Percentiles rank a stretch among this genome's conserved stretches.
These are phyloP conservation scores for Tyto alba DNA, from an alignment of 2,113 vertebrate species.

Conservation along the genomic window DNA sequence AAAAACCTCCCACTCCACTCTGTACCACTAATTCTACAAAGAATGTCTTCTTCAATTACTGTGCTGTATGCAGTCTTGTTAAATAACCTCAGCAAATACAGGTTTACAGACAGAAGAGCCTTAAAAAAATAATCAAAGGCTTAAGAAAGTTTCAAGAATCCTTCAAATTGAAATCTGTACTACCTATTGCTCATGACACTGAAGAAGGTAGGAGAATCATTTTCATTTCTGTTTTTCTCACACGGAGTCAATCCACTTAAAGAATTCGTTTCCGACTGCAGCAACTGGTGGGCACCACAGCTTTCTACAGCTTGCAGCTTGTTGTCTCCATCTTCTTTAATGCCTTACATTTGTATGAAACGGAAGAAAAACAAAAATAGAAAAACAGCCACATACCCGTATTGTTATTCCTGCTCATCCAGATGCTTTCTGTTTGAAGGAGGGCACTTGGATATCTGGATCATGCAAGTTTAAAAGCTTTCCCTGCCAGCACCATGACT, in stretches of 20 bases:
- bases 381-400: background rate
- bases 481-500: background rate
- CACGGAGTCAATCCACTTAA: background rate
- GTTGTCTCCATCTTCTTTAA: conserved; percentile 18
- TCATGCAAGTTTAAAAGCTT: background rate
- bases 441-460: background rate
- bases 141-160: background rate
- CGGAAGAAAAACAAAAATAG: background rate
- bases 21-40: background rate
- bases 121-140: background rate
- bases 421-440: background rate
- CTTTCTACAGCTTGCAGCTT: conserved; percentile 24
- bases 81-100: background rate
- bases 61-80: background rate
- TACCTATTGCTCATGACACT: conserved; percentile 98
- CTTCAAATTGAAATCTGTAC: background rate
- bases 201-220: conserved; percentile 86
- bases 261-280: background rate
- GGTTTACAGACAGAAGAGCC: background rate
- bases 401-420: background rate
- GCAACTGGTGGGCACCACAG: conserved; percentile 13
- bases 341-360: conserved; percentile 26
- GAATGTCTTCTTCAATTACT: background rate
- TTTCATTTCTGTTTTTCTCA: conserved; percentile 58
- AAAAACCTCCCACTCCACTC: background rate